These are phyloP conservation scores for Oscarella lobularis DNA, from an alignment of 37 sponge, comb jelly and placozoan species.

Conservation along the genomic window DNA sequence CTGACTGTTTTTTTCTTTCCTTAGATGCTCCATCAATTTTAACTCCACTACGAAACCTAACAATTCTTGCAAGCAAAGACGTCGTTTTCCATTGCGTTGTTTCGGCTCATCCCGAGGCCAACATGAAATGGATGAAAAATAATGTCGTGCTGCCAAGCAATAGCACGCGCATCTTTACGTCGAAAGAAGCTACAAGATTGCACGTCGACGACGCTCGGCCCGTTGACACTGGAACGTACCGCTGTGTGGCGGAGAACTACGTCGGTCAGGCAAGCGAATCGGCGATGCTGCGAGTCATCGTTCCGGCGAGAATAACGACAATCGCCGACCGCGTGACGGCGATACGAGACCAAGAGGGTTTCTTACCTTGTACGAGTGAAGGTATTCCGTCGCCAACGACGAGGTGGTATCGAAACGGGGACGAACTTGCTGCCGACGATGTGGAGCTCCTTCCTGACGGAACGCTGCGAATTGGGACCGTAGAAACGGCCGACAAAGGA, in stretches of 20 bases:
- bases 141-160: not conserved
- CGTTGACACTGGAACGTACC: not conserved
- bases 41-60: not conserved
- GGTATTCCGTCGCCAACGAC: not conserved
- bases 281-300: not conserved
- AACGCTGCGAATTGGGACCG: not conserved
- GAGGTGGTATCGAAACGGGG: not conserved
- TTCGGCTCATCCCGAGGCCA: not conserved
- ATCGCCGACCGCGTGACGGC: too few relatives aligned
- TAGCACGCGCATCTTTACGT: not conserved
- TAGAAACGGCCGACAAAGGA: not conserved
- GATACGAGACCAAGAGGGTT: too few relatives aligned
- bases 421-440: not conserved
- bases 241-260: not conserved
- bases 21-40: not conserved
- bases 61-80: not conserved
- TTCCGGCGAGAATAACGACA: too few relatives aligned
- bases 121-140: not conserved
- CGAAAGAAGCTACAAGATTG: too few relatives aligned
- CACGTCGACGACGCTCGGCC: not conserved
- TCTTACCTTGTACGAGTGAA: not conserved
- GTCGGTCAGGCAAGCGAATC: not conserved
- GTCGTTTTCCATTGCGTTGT: not conserved
- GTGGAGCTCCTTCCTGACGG: not conserved
- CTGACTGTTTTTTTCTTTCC: too few relatives aligned